Evolutionary conservation across 23 tunicate genomes (phyloP), one percentile per base, ranked within the genome.

Genomic region (Aplidium turbinatum): DNA sequence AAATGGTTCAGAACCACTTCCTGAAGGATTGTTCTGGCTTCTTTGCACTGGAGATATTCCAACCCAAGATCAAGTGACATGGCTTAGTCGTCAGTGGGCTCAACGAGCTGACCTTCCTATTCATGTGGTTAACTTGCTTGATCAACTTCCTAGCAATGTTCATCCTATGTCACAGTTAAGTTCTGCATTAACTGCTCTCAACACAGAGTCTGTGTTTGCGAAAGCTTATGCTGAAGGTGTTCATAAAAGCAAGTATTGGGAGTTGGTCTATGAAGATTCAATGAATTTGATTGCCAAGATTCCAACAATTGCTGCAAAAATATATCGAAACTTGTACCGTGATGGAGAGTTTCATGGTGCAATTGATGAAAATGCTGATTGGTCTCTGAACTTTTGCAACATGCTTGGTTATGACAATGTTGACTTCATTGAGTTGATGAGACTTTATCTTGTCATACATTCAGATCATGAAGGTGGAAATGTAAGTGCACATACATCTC

Each of bases 391-490:
- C 72, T 94, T 86, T 72, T 94, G 99, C 47, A 87, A 76, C 78
- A 94, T 94, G 99, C 72, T 94, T 36, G 95, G 95, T 1, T 86
- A 78, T 50, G 78, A 87, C 26, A 55, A 94, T 31, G 85, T 86
- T 2, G 63, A 78, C 16, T 94, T 94, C 35, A 68, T 94, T 75
- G 99, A 94, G 61, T 63, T 94, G 9, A 94, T 94, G 95, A 65
- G 99, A 9, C 82, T 94, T 27, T 94, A 94, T 71, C 58, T 94
- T 33, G 89, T 82, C 3, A 94, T 94, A 39, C 99, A 94, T 78
- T 86, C 99, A 0, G 99, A 94, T 54, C 99, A 94, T 33, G 95
- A 87, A 70, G 99, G 99, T 25, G 95, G 99, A 16, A 86, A 94
- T 66, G 99, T 94, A 16, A 82, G 95, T 57, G 94, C 99, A 0